These are phyloP conservation scores for Leptinotarsa juncta DNA, from an alignment of 2,888 invertebrate species.

Conservation along the genomic window DNA sequence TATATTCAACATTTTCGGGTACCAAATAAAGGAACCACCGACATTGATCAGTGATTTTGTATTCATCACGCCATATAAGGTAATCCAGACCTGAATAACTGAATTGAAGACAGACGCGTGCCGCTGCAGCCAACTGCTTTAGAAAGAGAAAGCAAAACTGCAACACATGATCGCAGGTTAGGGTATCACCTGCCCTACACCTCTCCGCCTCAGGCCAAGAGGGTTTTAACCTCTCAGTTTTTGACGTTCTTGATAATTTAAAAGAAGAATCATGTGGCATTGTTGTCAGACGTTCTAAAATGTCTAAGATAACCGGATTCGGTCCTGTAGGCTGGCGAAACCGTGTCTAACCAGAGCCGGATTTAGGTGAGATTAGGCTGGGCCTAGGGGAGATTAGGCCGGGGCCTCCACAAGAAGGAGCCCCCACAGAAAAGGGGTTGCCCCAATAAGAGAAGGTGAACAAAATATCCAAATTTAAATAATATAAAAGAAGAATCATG, in stretches of 20 bases:
- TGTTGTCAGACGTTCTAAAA: slow-evolving; percentile 26
- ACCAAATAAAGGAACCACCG: slow-evolving; percentile 25
- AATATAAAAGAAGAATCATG: slow-evolving; percentile 20
- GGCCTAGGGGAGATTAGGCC: no score
- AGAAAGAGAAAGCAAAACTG: slow-evolving; percentile 59
- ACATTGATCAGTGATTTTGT: slow-evolving; percentile 26
- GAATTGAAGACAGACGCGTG: slow-evolving; percentile 55
- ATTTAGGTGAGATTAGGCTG: no score
- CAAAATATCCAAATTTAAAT: not conserved
- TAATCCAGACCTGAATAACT: slow-evolving; percentile 30
- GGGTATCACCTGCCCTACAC: slow-evolving; percentile 54
- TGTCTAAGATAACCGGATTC: not conserved
- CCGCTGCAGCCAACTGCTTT: slow-evolving; percentile 59
- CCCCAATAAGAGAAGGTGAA: no score
- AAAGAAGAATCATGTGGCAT: slow-evolving; percentile 20
- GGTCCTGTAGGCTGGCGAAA: no score
- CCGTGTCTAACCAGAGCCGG: no score
- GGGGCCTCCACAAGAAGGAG: no score
- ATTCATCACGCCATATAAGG: slow-evolving; percentile 32
- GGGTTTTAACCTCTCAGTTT: slow-evolving; percentile 38
- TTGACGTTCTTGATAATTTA: slow-evolving; percentile 30
- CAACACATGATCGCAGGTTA: slow-evolving; percentile 38
- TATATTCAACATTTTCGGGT: slow-evolving; percentile 20
- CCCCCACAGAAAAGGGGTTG: no score
- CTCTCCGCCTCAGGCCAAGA: slow-evolving; percentile 32